Base-by-base conservation (phyloP, 2,797 vertebrate species). In the Otolemur crassicaudatus region DNA sequence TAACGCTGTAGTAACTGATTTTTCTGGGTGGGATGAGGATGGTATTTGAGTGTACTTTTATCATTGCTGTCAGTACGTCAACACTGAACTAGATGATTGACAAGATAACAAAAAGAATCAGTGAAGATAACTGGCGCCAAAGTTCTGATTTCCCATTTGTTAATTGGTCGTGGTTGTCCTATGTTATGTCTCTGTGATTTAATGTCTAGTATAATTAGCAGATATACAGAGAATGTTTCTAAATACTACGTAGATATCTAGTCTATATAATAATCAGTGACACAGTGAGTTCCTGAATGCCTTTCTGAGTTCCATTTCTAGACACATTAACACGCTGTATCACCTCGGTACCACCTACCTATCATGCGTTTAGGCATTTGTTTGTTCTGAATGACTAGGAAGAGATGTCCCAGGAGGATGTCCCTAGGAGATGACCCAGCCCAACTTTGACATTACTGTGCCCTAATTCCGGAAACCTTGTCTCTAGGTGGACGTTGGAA, bases 401-500 rank as follows among this genome's bases (percentile, higher is more conserved):
- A 56, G 43, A 75, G 34, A 16, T 67, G 29, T 86, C 23, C 65
- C 85, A 60, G 93, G 75, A 87, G 34, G 31, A 23, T 79, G 37
- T 58, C 34, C 92, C 56, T 29, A 37, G 37, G 76, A 77, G 29
- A 43, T 69, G 27, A 58, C 58, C 80, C 29, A n/a, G 37, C 25
- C 23, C 67, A 37, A 87, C 91, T 97, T 95, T 85, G 90, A 60
- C 16, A 63, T 90, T 75, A 65, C 81, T 69, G 11, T 90, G 34
- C 90, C 46, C 93, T 91, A 98, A 98, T 97, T 97, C 43, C 97
- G 49, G 40, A 87, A 91, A 96, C 96, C 60, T 98, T 99, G 72
- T 99, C 98, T 98, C 76, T 98, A 99, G 99, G 98, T 97, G 97
- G 99, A 98, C 96, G 98, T 97, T 97, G 99, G 98, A 83, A 99